phyloP scores from a whole-genome alignment of 1,140 invertebrate genomes.

The Lethrus apterus region DNA sequence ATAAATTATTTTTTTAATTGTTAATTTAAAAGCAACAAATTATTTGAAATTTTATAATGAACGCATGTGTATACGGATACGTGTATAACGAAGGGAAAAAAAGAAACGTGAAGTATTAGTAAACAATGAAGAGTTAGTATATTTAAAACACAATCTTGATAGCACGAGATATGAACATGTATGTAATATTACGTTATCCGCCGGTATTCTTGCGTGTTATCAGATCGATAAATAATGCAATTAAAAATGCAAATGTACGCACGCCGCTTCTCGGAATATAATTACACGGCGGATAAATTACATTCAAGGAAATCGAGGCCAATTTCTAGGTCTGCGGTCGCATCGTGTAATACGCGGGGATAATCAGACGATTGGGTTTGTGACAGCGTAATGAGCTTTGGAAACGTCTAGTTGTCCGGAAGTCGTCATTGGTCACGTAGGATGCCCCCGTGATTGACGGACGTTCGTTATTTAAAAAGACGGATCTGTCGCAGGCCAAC shows the following conservation, averaged over 20 bases:
- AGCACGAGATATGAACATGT: too few species aligned
- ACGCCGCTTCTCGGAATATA: conserved; percentile 20
- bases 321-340: conserved; percentile 9
- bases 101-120: too few species aligned
- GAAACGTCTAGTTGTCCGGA: conserved; percentile 16
- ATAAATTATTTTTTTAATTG: conserved; percentile 12
- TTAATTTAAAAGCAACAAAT: neutral
- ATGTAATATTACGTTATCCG: neutral
- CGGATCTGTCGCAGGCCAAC: too few species aligned
- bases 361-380: conserved; percentile 15
- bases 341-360: conserved; percentile 11
- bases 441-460: conserved; percentile 17
- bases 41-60: neutral
- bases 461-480: conserved; percentile 17
- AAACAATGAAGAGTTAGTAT: too few species aligned
- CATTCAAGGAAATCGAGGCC: conserved; percentile 6
- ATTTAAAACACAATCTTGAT: too few species aligned
- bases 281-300: conserved; percentile 16
- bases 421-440: conserved; percentile 17
- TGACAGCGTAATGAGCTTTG: conserved; percentile 17
- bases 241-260: conserved; percentile 23
- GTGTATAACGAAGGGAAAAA: too few species aligned
- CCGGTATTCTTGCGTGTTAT: conserved; percentile 9
- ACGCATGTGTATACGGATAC: neutral
- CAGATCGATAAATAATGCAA: conserved; percentile 24